Percentiles rank a stretch among this genome's conserved stretches.
phyloP scores from a whole-genome alignment of 2,888 invertebrate species.

The Hemicrepidius hirtus region DNA sequence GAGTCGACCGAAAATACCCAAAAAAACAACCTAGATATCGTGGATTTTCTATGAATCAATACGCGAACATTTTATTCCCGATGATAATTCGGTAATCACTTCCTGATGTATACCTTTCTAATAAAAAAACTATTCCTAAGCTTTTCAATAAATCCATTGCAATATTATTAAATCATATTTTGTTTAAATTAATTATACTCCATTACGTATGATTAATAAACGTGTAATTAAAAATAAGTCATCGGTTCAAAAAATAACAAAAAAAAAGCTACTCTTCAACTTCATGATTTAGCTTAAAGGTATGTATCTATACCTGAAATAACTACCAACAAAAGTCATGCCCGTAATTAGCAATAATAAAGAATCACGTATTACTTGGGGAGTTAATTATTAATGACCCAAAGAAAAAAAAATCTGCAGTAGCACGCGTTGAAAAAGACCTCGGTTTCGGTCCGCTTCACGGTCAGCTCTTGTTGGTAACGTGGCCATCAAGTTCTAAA shows the following conservation, averaged over 20 bases:
- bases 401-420: slow-evolving; percentile 28
- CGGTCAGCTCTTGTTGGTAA: slow-evolving; percentile 53
- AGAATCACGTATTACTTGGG: not conserved
- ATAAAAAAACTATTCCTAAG: too few relatives aligned
- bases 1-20: too few relatives aligned
- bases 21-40: too few relatives aligned
- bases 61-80: too few relatives aligned
- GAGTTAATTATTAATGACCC: slow-evolving; percentile 39
- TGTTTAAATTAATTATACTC: too few relatives aligned
- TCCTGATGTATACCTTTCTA: too few relatives aligned
- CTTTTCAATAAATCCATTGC: too few relatives aligned
- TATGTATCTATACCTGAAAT: not conserved
- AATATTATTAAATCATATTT: too few relatives aligned
- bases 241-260: not conserved
- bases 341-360: slow-evolving; percentile 21
- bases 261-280: not conserved
- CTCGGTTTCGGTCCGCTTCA: slow-evolving; percentile 54
- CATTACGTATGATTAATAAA: too few relatives aligned
- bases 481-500: slow-evolving; percentile 51
- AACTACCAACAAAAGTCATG: not conserved
- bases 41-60: too few relatives aligned
- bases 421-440: slow-evolving; percentile 38
- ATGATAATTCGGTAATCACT: too few relatives aligned
- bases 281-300: not conserved
- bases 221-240: too few relatives aligned